These are phyloP conservation scores for Drosophila pseudotalamancana DNA, from an alignment of 2,888 invertebrate species.

Conservation along the genomic window DNA sequence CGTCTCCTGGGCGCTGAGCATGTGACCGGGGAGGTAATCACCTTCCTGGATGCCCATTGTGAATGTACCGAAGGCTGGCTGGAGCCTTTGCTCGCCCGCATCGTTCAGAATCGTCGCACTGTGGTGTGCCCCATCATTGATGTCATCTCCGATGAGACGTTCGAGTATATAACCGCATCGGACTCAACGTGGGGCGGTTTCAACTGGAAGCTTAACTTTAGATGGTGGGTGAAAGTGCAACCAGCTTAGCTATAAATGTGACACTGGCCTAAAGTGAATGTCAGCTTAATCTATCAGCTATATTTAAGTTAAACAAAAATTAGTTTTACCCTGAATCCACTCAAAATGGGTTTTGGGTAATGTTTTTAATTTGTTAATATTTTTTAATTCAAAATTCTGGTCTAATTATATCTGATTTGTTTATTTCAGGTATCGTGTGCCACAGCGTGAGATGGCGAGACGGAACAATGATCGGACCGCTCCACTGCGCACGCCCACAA, in stretches of 20 bases:
- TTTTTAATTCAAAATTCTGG: neutral
- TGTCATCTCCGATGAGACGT: constrained; percentile 99
- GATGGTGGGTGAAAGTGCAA: constrained; percentile 88
- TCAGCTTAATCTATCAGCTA: neutral
- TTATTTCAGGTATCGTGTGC: constrained; percentile 94
- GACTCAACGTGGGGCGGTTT: constrained; percentile 99
- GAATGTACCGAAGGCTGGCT: constrained; percentile 97
- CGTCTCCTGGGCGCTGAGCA: constrained; percentile 96
- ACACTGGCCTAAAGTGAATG: neutral
- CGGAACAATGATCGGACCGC: constrained; percentile 96
- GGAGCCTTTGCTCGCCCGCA: constrained; percentile 95
- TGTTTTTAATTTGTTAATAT: no score
- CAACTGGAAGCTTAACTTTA: constrained; percentile 99
- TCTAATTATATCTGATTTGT: neutral
- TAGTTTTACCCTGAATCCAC: no score
- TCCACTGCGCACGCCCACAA: constrained; percentile 97
- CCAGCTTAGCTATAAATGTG: neutral
- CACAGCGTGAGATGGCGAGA: constrained; percentile 97
- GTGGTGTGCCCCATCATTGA: constrained; percentile 99
- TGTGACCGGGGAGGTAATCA: constrained; percentile 87
- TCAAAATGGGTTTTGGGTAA: no score
- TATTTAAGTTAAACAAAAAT: no score
- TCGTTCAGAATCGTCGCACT: constrained; percentile 95
- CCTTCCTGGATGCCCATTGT: constrained; percentile 85
- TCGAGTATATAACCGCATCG: constrained; percentile 99